Base-by-base conservation (phyloP, 2,113 vertebrate species). In the Bubo blakistoni region DNA sequence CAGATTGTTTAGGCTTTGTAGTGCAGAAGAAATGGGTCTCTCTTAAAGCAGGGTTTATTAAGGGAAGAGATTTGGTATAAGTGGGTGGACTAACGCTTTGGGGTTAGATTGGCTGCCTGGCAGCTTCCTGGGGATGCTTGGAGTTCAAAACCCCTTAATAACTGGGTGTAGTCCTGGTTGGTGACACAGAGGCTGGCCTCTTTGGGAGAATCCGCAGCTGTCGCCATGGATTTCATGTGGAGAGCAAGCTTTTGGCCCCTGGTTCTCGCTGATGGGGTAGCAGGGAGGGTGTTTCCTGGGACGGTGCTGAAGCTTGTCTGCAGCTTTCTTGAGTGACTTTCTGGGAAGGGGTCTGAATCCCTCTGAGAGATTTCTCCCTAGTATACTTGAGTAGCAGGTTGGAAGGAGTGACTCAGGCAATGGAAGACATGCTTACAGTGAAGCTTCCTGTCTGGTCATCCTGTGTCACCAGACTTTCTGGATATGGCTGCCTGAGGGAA, bases 171-270 rank as follows among this genome's bases (percentile, higher is more conserved):
- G 36, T 57, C 46, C 0, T 1, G 46, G 72, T 5, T 42, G 52
- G 55, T 81, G 88, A 32, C 9, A 6, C 0, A 0, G 34, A 44
- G 30, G 30, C 13, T 0, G 3, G 25, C 34, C 54, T 26, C 8
- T 34, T 10, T 7, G 32, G 32, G n/a, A 49, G 42, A 27, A 22
- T 22, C 11, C 3, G 3, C 7, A 30, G 46, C 67, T 47, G 30
- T 17, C 2, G 5, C 9, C 36, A 3, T 17, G n/a, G 34, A 6
- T 0, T 47, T 65, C 13, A 3, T 0, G 1, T 38, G 46, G 27
- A 58, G 46, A 4, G 5, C 21, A 3, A 51, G 47, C 15, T n/a
- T 40, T 67, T 36, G 55, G 49, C 25, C 42, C 7, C 11, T 30
- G 12, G 15, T 32, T 76, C 26, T 49, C 0, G 3, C 36, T 36